Percentiles rank a stretch among this genome's conserved stretches.
phyloP scores from a whole-genome alignment of 64 coral and sea anemone genomes.

The Pocillopora verrucosa region DNA sequence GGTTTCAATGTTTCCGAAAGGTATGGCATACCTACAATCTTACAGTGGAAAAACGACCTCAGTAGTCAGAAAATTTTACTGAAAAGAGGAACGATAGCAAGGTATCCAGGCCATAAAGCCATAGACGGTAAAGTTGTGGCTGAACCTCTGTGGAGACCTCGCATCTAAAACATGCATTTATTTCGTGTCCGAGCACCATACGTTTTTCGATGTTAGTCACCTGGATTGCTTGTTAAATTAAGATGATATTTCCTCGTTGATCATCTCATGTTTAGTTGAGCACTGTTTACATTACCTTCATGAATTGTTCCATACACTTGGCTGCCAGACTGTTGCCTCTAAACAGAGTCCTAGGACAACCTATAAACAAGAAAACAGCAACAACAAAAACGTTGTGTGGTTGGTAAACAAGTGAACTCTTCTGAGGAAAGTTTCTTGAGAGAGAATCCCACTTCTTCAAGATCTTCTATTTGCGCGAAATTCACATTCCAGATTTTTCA shows the following conservation, averaged over 20 bases:
- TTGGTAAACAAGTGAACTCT: background rate
- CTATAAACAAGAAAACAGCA: conserved; percentile 38
- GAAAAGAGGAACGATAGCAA: no score
- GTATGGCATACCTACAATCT: conserved; percentile 97
- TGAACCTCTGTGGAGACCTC: no score
- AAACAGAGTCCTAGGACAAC: conserved; percentile 78
- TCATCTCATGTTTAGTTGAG: no score
- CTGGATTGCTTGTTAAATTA: no score
- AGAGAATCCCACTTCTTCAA: background rate
- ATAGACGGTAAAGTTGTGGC: no score
- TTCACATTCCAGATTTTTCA: no score
- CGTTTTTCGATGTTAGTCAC: no score
- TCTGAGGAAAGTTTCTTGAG: background rate
- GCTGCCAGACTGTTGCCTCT: conserved; percentile 92
- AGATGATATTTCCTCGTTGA: no score
- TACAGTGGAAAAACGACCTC: background rate
- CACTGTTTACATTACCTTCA: conserved; percentile 56
- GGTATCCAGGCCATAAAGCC: no score
- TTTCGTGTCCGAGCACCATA: no score
- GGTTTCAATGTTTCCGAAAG: conserved; percentile 80
- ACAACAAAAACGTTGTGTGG: background rate
- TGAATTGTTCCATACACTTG: conserved; percentile 92
- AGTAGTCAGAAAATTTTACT: background rate
- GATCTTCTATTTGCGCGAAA: no score
- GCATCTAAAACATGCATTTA: no score